Evolutionary conservation across 92 coral and sea anemone species (phyloP), one percentile per base, ranked within the genome.

Genomic region (Parazoanthus swiftii): DNA sequence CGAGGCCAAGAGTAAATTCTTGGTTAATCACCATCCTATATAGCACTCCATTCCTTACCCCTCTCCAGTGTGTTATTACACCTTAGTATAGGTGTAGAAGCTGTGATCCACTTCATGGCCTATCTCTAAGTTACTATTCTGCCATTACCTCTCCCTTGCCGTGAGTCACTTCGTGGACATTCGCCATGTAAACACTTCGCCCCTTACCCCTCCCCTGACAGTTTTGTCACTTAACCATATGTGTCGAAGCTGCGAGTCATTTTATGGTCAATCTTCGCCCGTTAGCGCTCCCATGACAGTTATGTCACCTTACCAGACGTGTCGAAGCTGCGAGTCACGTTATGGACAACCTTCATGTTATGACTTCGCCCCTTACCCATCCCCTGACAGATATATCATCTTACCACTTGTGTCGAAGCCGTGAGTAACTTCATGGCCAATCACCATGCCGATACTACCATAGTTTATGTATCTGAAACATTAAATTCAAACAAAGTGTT

Each of bases 361-460:
- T 3, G 23, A 58, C 66, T 58, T 23, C 23, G 23, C 66, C 3
- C 66, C 51, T 48, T 48, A 58, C 66, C 66, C 66, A 23, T 58
- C 66, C 66, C 66, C 66, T 58, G 66, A 3, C 1, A 11, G 16
- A 8, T 8, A 36, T 25, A 23, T 6, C 23, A 23, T 20, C 66
- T 79, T 79, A 79, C 82, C 82, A 48, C 4, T 8, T 8, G 37
- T 29, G 66, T 50, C 82, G 14, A 79, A 79, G 8, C 82, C 23
- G 21, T 58, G 23, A 58, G 66, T 15, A 2, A 14, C 23, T 58
- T 58, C 66, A 79, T 79, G 82, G 23, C 82, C 82, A 51, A 79
- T 79, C 33, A 79, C 82, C 82, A 79, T 79, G 18, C 82, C 82
- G 65, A 79, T 79, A 6, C 82, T 39, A 35, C 82, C 82, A n/a